phyloP scores from a whole-genome alignment of 2,113 vertebrate species.

The Henicopernis longicauda region DNA sequence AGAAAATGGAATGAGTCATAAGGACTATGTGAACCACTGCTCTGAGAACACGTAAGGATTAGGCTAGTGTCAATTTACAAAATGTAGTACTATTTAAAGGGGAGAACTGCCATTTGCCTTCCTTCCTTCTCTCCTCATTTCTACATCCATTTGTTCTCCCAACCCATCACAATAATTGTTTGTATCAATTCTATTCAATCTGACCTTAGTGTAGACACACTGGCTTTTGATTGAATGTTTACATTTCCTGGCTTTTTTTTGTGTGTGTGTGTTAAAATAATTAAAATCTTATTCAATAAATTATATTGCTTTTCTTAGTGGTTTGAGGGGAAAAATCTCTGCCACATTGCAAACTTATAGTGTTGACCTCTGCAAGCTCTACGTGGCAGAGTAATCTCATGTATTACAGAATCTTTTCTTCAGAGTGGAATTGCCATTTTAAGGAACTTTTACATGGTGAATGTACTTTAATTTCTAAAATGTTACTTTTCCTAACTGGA shows the following conservation, averaged over 20 bases:
- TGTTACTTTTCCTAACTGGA: background rate
- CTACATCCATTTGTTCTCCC: background rate
- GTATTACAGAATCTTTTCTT: background rate
- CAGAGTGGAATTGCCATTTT: background rate
- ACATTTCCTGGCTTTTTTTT: background rate
- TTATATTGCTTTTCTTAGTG: background rate
- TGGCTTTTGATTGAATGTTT: background rate
- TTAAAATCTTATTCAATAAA: background rate
- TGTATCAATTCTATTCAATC: background rate
- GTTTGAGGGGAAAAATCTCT: background rate
- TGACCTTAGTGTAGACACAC: background rate
- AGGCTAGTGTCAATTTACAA: background rate
- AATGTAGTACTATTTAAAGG: background rate
- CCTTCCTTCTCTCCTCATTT: background rate
- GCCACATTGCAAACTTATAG: background rate
- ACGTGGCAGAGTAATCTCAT: background rate
- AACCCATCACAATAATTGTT: background rate
- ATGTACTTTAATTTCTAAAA: background rate
- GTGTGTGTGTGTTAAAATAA: background rate
- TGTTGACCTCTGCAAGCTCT: background rate
- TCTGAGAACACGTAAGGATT: background rate
- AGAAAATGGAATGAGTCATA: background rate
- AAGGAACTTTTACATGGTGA: background rate
- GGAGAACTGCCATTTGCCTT: background rate
- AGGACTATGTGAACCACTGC: background rate